Percentiles rank a stretch among this genome's conserved stretches.
Evolutionary conservation across 2,113 vertebrate genomes (phyloP).

Genomic region (Raja brachyura): DNA sequence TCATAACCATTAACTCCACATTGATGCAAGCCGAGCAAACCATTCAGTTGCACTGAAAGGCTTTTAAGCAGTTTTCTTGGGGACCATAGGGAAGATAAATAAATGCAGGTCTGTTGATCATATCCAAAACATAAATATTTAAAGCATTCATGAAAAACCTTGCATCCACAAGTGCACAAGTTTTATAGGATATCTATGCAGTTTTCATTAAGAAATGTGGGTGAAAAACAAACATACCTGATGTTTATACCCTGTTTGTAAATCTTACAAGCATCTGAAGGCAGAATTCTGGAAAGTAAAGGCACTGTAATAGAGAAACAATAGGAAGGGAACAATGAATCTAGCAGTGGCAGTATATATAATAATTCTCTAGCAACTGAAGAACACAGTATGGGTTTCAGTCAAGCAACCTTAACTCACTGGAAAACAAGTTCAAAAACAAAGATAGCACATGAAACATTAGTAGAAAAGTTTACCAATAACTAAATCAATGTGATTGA

Average conservation of each 20-base stretch:
- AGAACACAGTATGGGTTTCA: background rate
- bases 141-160: background rate
- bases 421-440: background rate
- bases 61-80: background rate
- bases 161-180: background rate
- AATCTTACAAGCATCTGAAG: constrained; percentile 98
- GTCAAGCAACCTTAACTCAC: background rate
- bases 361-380: background rate
- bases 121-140: background rate
- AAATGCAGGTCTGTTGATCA: background rate
- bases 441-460: background rate
- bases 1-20: background rate
- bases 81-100: background rate
- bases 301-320: constrained; percentile 68
- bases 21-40: background rate
- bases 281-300: constrained; percentile 98
- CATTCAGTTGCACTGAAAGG: background rate
- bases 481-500: background rate
- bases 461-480: background rate
- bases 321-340: background rate
- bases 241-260: constrained; percentile 99
- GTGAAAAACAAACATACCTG: constrained; percentile 62
- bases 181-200: background rate
- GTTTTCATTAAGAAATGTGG: background rate
- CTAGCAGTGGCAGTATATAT: background rate